Evolutionary conservation across 2,888 invertebrate genomes (phyloP).

Genomic region (Phyto melanocephala): DNA sequence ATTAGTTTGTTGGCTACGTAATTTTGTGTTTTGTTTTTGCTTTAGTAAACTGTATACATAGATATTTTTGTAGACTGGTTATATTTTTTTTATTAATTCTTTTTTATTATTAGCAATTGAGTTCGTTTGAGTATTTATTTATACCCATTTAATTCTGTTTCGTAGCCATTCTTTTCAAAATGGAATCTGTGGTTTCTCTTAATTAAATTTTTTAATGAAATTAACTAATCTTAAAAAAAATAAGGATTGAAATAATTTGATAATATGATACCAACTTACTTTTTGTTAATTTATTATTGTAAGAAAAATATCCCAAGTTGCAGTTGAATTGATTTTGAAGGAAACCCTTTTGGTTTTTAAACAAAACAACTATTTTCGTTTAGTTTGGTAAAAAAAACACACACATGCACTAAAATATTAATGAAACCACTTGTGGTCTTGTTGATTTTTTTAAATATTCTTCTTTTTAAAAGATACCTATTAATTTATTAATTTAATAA

Average conservation of each 20-base stretch:
- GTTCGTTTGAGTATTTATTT: constrained; percentile 19
- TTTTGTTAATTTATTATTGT: too few species aligned
- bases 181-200: constrained; percentile 4
- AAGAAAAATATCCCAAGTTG: too few species aligned
- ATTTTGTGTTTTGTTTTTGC: constrained; percentile 1
- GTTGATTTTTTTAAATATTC: constrained; percentile 10
- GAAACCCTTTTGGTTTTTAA: too few species aligned
- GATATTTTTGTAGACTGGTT: constrained; percentile 22
- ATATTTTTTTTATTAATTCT: not conserved
- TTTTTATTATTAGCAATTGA: constrained; percentile 46
- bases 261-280: too few species aligned
- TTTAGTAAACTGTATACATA: not conserved
- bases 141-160: not conserved
- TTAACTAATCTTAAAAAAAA: too few species aligned
- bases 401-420: not conserved
- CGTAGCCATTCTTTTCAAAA: not conserved
- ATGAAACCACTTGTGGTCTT: constrained; percentile 52
- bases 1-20: not conserved
- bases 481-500: not conserved
- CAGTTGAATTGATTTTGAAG: too few species aligned
- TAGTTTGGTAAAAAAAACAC: not conserved
- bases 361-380: too few species aligned
- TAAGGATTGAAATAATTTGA: too few species aligned
- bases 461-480: not conserved
- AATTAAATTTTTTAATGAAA: constrained; percentile 14